These are phyloP conservation scores for Syngnathoides biaculeatus DNA, from an alignment of 2,113 vertebrate species.

Conservation along the genomic window DNA sequence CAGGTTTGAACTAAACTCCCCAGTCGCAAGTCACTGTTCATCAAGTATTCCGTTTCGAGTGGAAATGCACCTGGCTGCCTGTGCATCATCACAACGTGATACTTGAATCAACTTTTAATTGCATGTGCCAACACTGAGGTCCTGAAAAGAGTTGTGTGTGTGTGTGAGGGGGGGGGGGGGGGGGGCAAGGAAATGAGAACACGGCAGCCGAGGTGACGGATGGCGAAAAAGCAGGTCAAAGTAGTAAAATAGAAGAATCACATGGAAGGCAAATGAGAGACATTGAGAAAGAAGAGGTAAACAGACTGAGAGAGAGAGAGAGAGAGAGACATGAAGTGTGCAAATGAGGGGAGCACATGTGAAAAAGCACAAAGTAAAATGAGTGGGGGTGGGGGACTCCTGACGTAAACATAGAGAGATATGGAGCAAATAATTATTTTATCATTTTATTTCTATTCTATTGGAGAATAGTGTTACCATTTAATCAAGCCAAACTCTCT, in stretches of 20 bases:
- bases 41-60: slow-evolving; percentile 39
- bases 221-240: slow-evolving; percentile 12
- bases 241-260: slow-evolving; percentile 47
- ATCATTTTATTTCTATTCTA: background rate
- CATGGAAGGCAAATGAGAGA: slow-evolving; percentile 36
- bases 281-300: slow-evolving; percentile 12
- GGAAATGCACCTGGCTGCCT: slow-evolving; percentile 30
- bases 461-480: background rate
- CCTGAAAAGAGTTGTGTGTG: background rate
- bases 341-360: slow-evolving; percentile 31
- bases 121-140: slow-evolving; percentile 19
- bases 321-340: slow-evolving; percentile 39
- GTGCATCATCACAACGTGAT: slow-evolving; percentile 23
- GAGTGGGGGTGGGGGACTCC: slow-evolving; percentile 31
- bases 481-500: too few relatives aligned
- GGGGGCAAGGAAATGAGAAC: slow-evolving; percentile 29
- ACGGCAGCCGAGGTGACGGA: slow-evolving; percentile 4
- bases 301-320: slow-evolving; percentile 22
- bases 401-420: background rate
- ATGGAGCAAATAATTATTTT: background rate
- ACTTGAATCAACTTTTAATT: slow-evolving; percentile 33
- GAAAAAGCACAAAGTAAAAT: slow-evolving; percentile 36
- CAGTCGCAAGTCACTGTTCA: slow-evolving; percentile 25
- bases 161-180: slow-evolving; percentile 17
- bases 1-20: slow-evolving; percentile 19